A percentile compares a stretch with the other conserved stretches of the same genome.
Conservation (phyloP, 2,888 invertebrate species). For the Steromphala cineraria region DNA sequence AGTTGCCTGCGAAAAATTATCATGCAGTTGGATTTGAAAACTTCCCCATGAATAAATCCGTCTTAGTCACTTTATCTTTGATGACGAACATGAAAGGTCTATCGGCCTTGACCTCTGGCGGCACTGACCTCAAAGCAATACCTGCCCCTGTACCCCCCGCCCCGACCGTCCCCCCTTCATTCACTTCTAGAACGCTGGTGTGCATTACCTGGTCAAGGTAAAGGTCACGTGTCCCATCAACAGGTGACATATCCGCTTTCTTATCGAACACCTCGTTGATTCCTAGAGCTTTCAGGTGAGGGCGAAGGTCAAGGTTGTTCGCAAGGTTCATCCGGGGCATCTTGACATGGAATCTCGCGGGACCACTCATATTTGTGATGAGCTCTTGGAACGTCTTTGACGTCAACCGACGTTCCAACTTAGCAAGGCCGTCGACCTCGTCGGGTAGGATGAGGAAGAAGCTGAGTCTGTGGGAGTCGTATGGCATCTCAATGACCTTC, state of each 20-base stretch:
- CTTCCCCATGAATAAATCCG: constrained; percentile 23
- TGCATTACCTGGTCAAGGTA: constrained; percentile 17
- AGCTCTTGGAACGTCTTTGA: neutral
- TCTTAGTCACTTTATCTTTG: constrained; percentile 10
- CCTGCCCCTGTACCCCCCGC: neutral
- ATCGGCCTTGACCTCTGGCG: constrained; percentile 11
- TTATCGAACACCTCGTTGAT: constrained; percentile 7
- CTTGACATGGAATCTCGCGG: neutral
- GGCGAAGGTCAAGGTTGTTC: constrained; percentile 10
- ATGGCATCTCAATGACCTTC: constrained; percentile 8
- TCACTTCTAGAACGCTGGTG: constrained; percentile 16
- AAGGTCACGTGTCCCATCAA: neutral
- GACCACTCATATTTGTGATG: constrained; percentile 4
- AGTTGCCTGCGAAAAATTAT: neutral
- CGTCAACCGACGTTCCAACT: constrained; percentile 15
- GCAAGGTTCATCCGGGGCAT: constrained; percentile 15
- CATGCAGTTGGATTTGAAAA: neutral
- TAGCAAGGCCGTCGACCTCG: neutral
- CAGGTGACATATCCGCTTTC: constrained; percentile 14
- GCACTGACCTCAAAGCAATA: neutral
- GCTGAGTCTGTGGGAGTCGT: constrained; percentile 12
- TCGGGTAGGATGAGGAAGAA: constrained; percentile 20
- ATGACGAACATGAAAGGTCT: constrained; percentile 26
- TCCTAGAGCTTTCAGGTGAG: neutral
- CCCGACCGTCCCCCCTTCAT: constrained; percentile 18